These are phyloP conservation scores for Chaetodon trifasciatus DNA, from an alignment of 2,797 vertebrate genomes.

Conservation along the genomic window DNA sequence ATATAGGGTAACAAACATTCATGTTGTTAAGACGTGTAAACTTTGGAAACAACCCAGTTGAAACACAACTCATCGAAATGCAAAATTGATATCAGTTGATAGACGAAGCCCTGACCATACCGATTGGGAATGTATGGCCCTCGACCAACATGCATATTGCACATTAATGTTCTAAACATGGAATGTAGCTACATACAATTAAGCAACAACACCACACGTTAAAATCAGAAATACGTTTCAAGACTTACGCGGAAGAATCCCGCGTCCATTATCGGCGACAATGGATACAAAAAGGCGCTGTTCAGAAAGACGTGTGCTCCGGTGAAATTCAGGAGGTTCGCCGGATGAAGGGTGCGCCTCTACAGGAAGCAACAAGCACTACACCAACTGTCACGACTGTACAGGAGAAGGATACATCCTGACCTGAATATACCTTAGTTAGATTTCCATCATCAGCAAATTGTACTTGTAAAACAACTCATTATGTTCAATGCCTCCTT, in stretches of 20 bases:
- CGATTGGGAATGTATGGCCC: slow-evolving; percentile 51
- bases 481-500: background rate
- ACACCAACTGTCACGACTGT: background rate
- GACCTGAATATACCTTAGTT: background rate
- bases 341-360: slow-evolving; percentile 57
- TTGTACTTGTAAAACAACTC: background rate
- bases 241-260: slow-evolving; percentile 91
- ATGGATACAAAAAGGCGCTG: slow-evolving; percentile 58
- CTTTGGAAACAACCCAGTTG: fast-evolving
- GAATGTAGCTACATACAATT: background rate
- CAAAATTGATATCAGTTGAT: slow-evolving; percentile 56
- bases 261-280: slow-evolving; percentile 87
- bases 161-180: background rate
- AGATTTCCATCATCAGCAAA: background rate
- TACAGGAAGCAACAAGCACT: slow-evolving; percentile 38
- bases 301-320: slow-evolving; percentile 71
- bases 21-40: background rate
- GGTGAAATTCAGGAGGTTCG: slow-evolving; percentile 53
- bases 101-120: slow-evolving; percentile 68
- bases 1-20: fast-evolving
- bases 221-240: background rate
- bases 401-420: background rate
- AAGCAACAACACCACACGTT: fast-evolving
- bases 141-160: background rate
- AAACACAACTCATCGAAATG: slow-evolving; percentile 11